phyloP scores from a whole-genome alignment of 2,888 invertebrate species.

The Aromia moschata region DNA sequence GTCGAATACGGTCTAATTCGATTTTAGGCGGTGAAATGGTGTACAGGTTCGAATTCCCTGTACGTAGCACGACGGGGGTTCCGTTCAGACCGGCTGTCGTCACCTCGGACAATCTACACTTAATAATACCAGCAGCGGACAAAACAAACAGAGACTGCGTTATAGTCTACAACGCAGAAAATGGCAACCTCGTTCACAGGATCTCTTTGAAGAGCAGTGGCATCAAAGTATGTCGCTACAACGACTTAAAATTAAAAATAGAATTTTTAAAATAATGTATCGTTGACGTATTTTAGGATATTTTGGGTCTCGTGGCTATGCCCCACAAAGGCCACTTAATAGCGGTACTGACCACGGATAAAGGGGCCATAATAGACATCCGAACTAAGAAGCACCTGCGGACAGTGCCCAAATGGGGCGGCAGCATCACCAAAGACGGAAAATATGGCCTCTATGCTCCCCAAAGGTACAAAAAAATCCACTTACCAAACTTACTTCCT shows the following conservation, averaged over 20 bases:
- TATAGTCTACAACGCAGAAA: constrained; percentile 83
- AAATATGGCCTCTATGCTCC: constrained; percentile 94
- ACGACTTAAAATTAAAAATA: background rate
- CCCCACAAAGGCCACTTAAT: constrained; percentile 87
- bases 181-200: constrained; percentile 71
- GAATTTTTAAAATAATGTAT: background rate
- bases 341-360: constrained; percentile 89
- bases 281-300: constrained; percentile 75
- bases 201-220: constrained; percentile 65
- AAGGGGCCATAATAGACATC: constrained; percentile 89
- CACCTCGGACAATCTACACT: constrained; percentile 81
- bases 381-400: constrained; percentile 88
- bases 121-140: constrained; percentile 84
- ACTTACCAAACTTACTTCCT: background rate
- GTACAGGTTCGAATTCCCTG: constrained; percentile 85
- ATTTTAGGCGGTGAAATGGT: constrained; percentile 76
- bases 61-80: constrained; percentile 74
- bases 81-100: constrained; percentile 81
- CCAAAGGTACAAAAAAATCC: constrained; percentile 64
- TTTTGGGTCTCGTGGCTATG: constrained; percentile 78
- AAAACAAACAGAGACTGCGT: constrained; percentile 82
- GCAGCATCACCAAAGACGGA: constrained; percentile 85
- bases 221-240: constrained; percentile 65
- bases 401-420: constrained; percentile 91
- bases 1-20: constrained; percentile 19